These are phyloP conservation scores for Mus pahari DNA, from an alignment of 2,113 vertebrate genomes.

Conservation along the genomic window DNA sequence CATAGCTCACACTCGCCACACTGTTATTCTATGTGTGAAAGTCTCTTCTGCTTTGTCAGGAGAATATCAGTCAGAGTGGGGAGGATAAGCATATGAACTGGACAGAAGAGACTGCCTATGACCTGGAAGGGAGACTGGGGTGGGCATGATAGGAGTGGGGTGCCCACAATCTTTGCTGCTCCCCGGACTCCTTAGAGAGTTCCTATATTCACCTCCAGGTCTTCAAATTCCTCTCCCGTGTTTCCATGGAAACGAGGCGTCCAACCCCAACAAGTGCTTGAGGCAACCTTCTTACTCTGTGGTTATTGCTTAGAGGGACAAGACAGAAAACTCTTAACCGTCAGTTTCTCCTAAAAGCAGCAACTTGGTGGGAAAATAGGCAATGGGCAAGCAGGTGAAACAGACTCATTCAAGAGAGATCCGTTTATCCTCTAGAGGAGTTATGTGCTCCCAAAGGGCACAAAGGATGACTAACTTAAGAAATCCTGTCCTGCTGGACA, in stretches of 20 bases:
- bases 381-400: background rate
- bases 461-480: background rate
- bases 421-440: background rate
- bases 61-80: background rate
- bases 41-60: background rate
- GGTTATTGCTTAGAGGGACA: background rate
- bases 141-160: background rate
- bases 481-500: background rate
- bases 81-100: background rate
- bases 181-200: background rate
- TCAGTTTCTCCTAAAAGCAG: background rate
- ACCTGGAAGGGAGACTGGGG: background rate
- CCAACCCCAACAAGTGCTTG: background rate
- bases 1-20: background rate
- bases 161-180: background rate
- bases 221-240: background rate
- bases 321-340: background rate
- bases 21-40: background rate
- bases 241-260: background rate
- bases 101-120: no score
- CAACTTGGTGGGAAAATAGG: background rate
- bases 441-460: background rate
- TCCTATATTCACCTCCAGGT: background rate
- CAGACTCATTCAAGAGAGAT: background rate
- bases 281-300: background rate